Base-by-base conservation (phyloP, 2,888 invertebrate genomes). In the Cataglyphis rosenhaueri region DNA sequence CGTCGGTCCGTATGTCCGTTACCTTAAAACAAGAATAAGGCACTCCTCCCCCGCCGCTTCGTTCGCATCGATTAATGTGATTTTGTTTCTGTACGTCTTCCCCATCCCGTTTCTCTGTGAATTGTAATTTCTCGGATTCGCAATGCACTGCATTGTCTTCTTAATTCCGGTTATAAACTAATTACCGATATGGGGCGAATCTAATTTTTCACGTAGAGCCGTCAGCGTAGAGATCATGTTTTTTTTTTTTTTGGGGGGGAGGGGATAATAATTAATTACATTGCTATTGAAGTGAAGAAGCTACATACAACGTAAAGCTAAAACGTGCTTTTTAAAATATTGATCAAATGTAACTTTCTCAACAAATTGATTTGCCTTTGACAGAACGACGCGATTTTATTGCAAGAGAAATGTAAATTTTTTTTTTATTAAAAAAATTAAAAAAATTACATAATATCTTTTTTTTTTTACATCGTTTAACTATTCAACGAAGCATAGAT, bases 11-110 rank as follows among this genome's bases (percentile, higher is more conserved):
- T 59, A 64, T 57, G 55, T 57, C n/a, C 35, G 18, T 3, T 3
- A 48, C 44, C 71, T 52, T 79, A 61, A 79, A 79, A 79, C 73
- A 71, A 44, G 59, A 71, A 70, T 70, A 44, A 41, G 41, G 41
- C 41, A 57, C 25, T 75, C 48, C 3, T 21, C 32, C 21, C 21
- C 29, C 41, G 15, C 15, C 12, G 12, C 38, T 38, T 12, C 29
- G 38, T 12, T 35, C 78, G 35, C 71, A 79, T 79, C 59, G 78
- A 79, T 71, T 59, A 71, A 35, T 44, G 21, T 32, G 70, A 78
- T 68, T 68, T 59, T 4, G 57, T 57, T 32, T 70, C 78, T 21
- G 25, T 18, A 32, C 21, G 73, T 44, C 44, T 79, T 44, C 48
- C 3, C 48, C 18, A 8, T 8, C 41, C 25, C 25, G 44, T 25